Percentiles rank a stretch among this genome's conserved stretches.
Evolutionary conservation across 2,888 invertebrate genomes (phyloP).

Genomic region (Schizotus pectinicornis): DNA sequence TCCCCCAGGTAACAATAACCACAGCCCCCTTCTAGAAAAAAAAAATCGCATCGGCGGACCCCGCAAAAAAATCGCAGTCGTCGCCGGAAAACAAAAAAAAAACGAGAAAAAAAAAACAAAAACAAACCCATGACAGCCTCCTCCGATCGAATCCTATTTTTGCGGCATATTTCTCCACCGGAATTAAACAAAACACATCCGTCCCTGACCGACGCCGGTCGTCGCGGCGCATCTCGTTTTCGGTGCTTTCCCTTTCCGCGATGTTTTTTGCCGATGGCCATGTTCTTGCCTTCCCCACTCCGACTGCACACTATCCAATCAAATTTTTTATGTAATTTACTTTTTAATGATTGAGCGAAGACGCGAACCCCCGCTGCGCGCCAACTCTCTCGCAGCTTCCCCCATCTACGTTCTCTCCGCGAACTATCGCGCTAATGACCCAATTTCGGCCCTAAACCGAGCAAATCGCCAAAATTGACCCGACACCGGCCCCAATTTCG

Average conservation of each 20-base stretch:
- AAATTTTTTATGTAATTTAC: slow-evolving; percentile 52
- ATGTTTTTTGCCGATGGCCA: slow-evolving; percentile 48
- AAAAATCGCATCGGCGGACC: not conserved
- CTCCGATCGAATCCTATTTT: too few species aligned
- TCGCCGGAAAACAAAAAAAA: not conserved
- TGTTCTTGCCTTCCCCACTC: slow-evolving; percentile 48
- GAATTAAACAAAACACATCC: slow-evolving; percentile 34
- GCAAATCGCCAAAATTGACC: too few species aligned
- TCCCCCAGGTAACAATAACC: slow-evolving; percentile 37
- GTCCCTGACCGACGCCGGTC: slow-evolving; percentile 42
- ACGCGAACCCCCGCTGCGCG: slow-evolving; percentile 37
- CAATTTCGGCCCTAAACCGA: too few species aligned
- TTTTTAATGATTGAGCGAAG: slow-evolving; percentile 50
- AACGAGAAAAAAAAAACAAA: not conserved
- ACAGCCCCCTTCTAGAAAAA: not conserved
- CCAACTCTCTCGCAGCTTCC: slow-evolving; percentile 30
- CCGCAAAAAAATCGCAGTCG: not conserved
- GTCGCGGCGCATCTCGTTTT: slow-evolving; percentile 37
- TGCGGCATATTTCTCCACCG: slow-evolving; percentile 5
- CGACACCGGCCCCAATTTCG: not conserved
- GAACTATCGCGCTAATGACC: slow-evolving; percentile 21
- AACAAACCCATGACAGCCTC: too few species aligned
- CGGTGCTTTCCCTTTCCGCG: slow-evolving; percentile 47
- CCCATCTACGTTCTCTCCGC: slow-evolving; percentile 37
- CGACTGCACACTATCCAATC: slow-evolving; percentile 49